Evolutionary conservation across 2,888 invertebrate species (phyloP).

Genomic region (Sylvicola cinctus): DNA sequence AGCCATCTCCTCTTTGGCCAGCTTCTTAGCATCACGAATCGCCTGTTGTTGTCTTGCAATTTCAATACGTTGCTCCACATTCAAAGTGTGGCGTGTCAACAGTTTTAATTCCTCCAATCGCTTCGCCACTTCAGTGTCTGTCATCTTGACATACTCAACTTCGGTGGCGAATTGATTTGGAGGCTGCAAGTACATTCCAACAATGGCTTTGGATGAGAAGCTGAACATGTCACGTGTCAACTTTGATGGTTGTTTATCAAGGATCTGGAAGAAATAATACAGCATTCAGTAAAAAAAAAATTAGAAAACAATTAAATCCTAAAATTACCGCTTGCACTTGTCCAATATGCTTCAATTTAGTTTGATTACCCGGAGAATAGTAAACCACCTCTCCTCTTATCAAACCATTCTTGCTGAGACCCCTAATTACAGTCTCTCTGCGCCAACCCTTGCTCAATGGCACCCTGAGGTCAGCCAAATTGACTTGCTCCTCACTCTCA

Average conservation of each 20-base stretch:
- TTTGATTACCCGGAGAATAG: constrained; percentile 41
- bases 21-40: constrained; percentile 51
- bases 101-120: constrained; percentile 45
- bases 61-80: constrained; percentile 57
- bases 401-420: constrained; percentile 66
- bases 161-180: constrained; percentile 37
- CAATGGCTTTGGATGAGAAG: constrained; percentile 69
- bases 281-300: constrained; percentile 5
- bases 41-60: constrained; percentile 51
- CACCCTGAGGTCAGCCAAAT: constrained; percentile 33
- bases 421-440: constrained; percentile 76
- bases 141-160: constrained; percentile 53
- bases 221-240: constrained; percentile 76
- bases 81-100: constrained; percentile 39
- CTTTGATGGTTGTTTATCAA: constrained; percentile 29
- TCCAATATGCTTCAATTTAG: constrained; percentile 39
- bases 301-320: background rate
- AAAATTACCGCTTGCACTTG: constrained; percentile 37
- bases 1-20: constrained; percentile 41
- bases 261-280: constrained; percentile 33
- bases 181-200: constrained; percentile 82
- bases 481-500: constrained; percentile 28
- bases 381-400: constrained; percentile 90
- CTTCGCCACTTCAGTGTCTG: constrained; percentile 64
- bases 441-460: constrained; percentile 70